Conservation (phyloP, 2,888 invertebrate species). For the Eugnorisma glareosa region DNA sequence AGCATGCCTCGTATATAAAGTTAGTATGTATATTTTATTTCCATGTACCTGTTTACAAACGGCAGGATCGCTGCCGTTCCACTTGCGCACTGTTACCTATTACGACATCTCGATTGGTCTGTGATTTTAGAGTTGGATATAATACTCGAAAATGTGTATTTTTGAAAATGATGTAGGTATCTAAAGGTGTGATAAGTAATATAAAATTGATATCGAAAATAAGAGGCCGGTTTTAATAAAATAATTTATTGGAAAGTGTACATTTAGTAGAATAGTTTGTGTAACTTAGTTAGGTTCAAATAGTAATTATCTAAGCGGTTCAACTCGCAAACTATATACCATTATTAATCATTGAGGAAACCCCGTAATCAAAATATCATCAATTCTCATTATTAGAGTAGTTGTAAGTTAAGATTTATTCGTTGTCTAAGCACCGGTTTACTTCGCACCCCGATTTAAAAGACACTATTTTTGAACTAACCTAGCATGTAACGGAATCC, state of each 20-base stretch:
- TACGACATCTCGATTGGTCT: constrained; percentile 65
- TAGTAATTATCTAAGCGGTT: constrained; percentile 49
- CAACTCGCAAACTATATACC: constrained; percentile 38
- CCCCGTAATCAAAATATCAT: constrained; percentile 59
- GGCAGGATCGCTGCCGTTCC: constrained; percentile 30
- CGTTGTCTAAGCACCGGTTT: constrained; percentile 76
- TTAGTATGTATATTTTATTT: constrained; percentile 56
- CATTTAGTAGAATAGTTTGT: constrained; percentile 61
- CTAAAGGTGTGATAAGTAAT: constrained; percentile 64
- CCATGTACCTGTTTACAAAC: constrained; percentile 58
- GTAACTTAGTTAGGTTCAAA: constrained; percentile 63
- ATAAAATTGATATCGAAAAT: constrained; percentile 57
- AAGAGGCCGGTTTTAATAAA: constrained; percentile 63
- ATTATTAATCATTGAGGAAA: constrained; percentile 53
- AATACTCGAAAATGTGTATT: constrained; percentile 76
- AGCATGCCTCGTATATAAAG: constrained; percentile 24
- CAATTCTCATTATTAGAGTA: constrained; percentile 46
- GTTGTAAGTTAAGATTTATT: constrained; percentile 61
- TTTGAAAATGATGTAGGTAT: constrained; percentile 70
- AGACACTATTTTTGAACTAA: constrained; percentile 75
- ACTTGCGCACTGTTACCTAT: constrained; percentile 61
- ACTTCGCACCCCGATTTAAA: constrained; percentile 75
- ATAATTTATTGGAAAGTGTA: constrained; percentile 71
- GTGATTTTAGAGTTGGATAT: constrained; percentile 70
- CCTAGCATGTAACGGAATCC: constrained; percentile 56